Evolutionary conservation across 2,113 vertebrate species (phyloP).

Genomic region (Oryzias javanicus): DNA sequence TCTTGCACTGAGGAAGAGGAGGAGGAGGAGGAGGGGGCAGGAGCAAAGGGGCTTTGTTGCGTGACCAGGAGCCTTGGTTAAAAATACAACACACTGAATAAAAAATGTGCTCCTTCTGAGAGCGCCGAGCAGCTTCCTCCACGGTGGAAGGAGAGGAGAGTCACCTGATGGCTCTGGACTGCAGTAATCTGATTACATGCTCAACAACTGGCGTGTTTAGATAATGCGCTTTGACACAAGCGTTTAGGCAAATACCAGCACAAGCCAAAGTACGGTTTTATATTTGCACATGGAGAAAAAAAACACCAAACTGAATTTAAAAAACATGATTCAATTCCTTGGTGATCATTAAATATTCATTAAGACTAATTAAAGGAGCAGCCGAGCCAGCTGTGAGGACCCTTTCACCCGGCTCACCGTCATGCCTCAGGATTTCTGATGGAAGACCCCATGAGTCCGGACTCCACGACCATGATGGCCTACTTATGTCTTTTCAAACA

Average conservation of each 20-base stretch:
- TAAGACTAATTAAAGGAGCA: conserved; percentile 95
- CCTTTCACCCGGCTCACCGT: conserved; percentile 83
- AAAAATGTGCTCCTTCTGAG: conserved; percentile 85
- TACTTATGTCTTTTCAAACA: conserved; percentile 22
- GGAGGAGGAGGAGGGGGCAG: no score
- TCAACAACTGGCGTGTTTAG: conserved; percentile 17
- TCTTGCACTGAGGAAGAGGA: conserved; percentile 16
- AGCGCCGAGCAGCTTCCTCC: conserved; percentile 61
- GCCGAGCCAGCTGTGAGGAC: conserved; percentile 82
- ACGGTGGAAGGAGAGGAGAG: conserved; percentile 54
- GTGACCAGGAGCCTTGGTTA: conserved; percentile 76
- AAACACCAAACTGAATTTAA: conserved; percentile 59
- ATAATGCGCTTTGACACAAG: conserved; percentile 18
- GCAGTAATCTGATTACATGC: conserved; percentile 38
- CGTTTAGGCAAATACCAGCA: conserved; percentile 4
- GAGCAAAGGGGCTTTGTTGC: conserved; percentile 58
- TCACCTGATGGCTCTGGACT: conserved; percentile 68
- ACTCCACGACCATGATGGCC: conserved; percentile 34
- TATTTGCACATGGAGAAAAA: no score
- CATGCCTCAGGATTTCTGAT: conserved; percentile 79
- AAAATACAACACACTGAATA: conserved; percentile 80
- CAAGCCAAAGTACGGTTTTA: neutral
- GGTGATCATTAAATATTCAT: conserved; percentile 97
- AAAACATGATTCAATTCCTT: conserved; percentile 89
- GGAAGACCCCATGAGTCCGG: conserved; percentile 74